These are phyloP conservation scores for Xestia c-nigrum DNA, from an alignment of 2,888 invertebrate species.

Conservation along the genomic window DNA sequence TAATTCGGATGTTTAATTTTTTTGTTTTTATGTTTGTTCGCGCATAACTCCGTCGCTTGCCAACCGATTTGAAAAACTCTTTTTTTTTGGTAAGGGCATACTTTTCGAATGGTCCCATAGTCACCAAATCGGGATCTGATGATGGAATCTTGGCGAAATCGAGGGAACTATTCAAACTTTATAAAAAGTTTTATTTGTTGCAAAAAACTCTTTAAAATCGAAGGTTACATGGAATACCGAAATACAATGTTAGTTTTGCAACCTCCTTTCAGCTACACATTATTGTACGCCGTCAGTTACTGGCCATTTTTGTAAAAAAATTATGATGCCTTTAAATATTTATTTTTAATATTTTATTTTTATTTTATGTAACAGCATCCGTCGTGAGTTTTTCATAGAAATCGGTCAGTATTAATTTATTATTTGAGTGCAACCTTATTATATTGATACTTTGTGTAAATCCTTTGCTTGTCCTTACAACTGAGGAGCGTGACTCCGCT, in stretches of 20 bases:
- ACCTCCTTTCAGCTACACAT: slow-evolving; percentile 11
- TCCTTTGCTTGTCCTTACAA: background rate
- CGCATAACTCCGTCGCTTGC: no score
- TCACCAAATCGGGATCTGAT: no score
- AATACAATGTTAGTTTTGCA: background rate
- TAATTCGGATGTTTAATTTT: no score
- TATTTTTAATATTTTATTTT: slow-evolving; percentile 1
- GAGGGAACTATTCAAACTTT: no score
- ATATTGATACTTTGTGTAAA: background rate
- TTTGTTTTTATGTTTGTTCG: no score
- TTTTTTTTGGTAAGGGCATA: no score
- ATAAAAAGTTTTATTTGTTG: no score
- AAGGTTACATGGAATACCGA: background rate
- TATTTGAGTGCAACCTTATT: background rate
- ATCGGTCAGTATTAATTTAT: slow-evolving; percentile 15
- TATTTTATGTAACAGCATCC: background rate
- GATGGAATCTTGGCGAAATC: no score
- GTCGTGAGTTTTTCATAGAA: background rate
- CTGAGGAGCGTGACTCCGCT: slow-evolving; percentile 3
- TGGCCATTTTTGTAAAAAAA: slow-evolving; percentile 5
- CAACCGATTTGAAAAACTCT: no score
- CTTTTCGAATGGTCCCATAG: no score
- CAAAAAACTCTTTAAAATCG: background rate
- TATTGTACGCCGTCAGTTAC: background rate
- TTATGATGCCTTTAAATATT: slow-evolving; percentile 7